phyloP scores from a whole-genome alignment of 2,113 vertebrate species.

The Catharus minimus region DNA sequence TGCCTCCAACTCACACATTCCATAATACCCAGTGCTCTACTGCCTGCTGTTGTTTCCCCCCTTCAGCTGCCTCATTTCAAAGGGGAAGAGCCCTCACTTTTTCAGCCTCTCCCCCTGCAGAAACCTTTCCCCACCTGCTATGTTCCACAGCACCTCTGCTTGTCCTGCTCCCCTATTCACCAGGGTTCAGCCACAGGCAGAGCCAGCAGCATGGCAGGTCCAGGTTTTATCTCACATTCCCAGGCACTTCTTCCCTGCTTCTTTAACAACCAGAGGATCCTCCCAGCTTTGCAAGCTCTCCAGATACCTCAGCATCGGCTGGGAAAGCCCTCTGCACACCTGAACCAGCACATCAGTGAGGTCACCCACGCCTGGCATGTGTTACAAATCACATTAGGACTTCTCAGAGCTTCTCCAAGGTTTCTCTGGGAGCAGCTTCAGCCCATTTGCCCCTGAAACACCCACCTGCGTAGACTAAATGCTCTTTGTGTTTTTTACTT shows the following conservation, averaged over 20 bases:
- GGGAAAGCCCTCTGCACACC: background rate
- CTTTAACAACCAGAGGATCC: background rate
- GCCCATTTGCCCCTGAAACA: background rate
- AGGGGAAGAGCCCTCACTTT: background rate
- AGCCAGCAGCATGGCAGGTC: background rate
- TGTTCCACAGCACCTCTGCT: background rate
- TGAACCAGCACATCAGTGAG: background rate
- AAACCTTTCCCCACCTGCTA: background rate
- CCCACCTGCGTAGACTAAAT: background rate
- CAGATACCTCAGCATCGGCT: background rate
- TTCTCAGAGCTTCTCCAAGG: background rate
- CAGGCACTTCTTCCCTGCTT: background rate
- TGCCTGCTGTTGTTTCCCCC: fast-evolving
- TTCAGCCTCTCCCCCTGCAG: background rate
- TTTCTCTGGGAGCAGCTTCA: background rate
- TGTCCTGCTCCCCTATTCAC: background rate
- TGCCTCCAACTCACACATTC: background rate
- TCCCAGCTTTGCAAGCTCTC: background rate
- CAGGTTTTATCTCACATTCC: background rate
- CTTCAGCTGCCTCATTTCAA: background rate
- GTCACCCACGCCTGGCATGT: background rate
- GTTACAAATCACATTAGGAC: background rate
- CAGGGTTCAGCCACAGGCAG: background rate
- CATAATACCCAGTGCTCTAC: fast-evolving
- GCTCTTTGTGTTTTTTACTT: background rate